phyloP scores from a whole-genome alignment of 2,797 vertebrate species.

The Cirrhinus molitorella region DNA sequence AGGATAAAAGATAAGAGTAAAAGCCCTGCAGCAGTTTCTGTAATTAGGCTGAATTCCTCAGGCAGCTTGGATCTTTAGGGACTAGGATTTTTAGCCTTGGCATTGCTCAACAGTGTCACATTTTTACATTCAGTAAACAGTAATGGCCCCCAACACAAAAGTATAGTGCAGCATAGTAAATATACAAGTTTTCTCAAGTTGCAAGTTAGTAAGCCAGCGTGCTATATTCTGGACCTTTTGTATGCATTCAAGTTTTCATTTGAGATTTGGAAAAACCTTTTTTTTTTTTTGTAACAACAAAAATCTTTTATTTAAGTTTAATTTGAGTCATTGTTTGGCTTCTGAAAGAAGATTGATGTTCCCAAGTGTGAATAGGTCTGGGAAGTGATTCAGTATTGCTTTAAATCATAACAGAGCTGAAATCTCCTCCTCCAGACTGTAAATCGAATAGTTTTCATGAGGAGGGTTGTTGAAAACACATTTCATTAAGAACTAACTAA shows the following conservation, averaged over 20 bases:
- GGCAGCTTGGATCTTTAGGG: conserved; percentile 12
- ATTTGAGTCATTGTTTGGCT: not conserved
- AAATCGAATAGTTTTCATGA: not conserved
- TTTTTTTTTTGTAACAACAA: not conserved
- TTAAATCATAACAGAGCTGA: not conserved
- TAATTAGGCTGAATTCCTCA: conserved; percentile 16
- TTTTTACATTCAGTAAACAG: not conserved
- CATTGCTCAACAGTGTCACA: not conserved
- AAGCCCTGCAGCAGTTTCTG: conserved; percentile 5
- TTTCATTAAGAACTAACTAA: not conserved
- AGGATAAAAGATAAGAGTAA: not conserved
- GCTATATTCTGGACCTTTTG: not conserved
- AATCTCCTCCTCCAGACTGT: not conserved
- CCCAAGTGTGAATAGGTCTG: not conserved
- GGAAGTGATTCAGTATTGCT: not conserved
- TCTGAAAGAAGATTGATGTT: not conserved
- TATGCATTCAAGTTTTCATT: not conserved
- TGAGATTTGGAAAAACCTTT: not conserved
- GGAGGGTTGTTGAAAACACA: not conserved
- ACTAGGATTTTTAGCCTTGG: conserved; percentile 2
- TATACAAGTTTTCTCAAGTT: too few relatives aligned
- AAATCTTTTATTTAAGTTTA: not conserved
- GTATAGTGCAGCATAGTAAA: not conserved
- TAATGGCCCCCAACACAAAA: not conserved
- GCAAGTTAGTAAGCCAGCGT: too few relatives aligned